Base-by-base conservation (phyloP, 2,888 invertebrate genomes). In the Geotrupes spiniger region DNA sequence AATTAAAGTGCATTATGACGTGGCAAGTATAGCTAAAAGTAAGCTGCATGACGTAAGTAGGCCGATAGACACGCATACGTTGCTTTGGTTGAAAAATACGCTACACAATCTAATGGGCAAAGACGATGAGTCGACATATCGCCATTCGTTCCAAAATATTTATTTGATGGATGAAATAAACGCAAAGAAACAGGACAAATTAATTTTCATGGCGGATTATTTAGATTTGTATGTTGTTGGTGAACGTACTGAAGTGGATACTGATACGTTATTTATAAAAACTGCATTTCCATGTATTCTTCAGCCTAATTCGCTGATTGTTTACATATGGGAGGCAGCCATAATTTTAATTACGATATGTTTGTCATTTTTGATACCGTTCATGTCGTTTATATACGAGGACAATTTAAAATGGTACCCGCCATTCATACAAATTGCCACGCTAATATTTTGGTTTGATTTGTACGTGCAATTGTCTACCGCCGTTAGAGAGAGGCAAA, bases 381-480 rank as follows among this genome's bases (percentile, higher is more conserved):
- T 36, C 9, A 27, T 36, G 36, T 36, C 46, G 2, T 47, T 47
- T 17, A 31, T 51, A 28, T 16, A 26, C 11, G 21, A 9, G 10
- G 21, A 47, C 5, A n/a, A 5, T 4, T 15, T 42, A 2, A n/a
- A 1, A n/a, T 53, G 36, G 51, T 48, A 41, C 46, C 46, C 43
- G 42, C 42, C 26, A 25, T 11, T 17, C 10, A 16, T 46, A 8
- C 31, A 9, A 8, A 4, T 42, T 3, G 38, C 55, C 2, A 54
- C 49, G 0, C 17, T 53, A 9, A 31, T 57, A 9, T 61, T 49
- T 40, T 27, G 43, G 16, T 28, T 60, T n/a, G 63, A 63, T 40
- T 50, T 62, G 12, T 62, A 58, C 36, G 46, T 63, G 15, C 54
- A 55, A 39, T 29, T 56, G 17, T 58, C 56, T 2, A 63, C 63